Percentiles rank a stretch among this genome's conserved stretches.
Evolutionary conservation across 2,113 vertebrate genomes (phyloP).

Genomic region (Acrocephalus kingi): DNA sequence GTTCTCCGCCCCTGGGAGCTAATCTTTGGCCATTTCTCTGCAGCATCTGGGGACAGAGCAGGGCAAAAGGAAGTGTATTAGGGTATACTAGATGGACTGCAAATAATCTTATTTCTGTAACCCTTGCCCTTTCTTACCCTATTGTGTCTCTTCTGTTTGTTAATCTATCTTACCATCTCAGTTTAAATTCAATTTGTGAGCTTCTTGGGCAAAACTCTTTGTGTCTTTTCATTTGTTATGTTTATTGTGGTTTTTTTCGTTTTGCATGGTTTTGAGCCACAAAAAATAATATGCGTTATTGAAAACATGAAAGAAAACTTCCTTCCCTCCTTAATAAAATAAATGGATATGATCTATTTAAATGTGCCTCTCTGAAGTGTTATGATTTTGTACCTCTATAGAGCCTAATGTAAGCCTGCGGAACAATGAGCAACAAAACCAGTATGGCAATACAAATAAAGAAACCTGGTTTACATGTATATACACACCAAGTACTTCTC

Average conservation of each 20-base stretch:
- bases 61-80: background rate
- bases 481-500: background rate
- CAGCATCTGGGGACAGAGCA: background rate
- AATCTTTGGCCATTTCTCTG: background rate
- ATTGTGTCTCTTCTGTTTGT: background rate
- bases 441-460: background rate
- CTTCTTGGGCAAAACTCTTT: background rate
- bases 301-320: constrained; percentile 30
- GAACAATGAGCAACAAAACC: background rate
- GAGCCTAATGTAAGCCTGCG: background rate
- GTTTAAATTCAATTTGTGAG: background rate
- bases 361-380: background rate
- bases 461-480: background rate
- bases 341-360: background rate
- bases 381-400: background rate
- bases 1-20: background rate
- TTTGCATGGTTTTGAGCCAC: background rate
- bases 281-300: background rate
- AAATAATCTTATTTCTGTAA: background rate
- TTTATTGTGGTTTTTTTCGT: background rate
- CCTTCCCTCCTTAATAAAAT: background rate
- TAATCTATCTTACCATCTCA: background rate
- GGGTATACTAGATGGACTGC: background rate
- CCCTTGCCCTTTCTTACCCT: background rate
- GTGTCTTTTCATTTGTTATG: background rate